Base-by-base conservation (phyloP, 2,113 vertebrate species). In the Ptilorrhoa leucosticta region DNA sequence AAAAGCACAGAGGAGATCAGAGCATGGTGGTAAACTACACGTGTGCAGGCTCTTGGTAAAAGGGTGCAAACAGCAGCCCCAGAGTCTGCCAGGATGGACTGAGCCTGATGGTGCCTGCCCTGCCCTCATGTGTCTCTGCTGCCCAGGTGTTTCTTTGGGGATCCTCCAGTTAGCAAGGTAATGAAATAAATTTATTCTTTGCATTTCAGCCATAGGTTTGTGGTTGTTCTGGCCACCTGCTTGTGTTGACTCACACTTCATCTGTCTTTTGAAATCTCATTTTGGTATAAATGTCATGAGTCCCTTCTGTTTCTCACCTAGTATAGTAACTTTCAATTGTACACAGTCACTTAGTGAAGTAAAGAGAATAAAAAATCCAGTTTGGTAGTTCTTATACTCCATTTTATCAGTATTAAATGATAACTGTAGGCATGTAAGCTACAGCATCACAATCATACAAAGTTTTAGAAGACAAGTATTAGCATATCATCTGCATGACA, bases 1-100 rank as follows among this genome's bases (percentile, higher is more conserved):
- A n/a, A 45, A 61, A 61, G 18, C 28, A 23, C 45, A 53, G 39
- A 53, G 22, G 39, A 53, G 45, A 45, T 39, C 6, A 33, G 47
- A 60, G 28, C 23, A 19, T 28, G 28, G 22, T 53, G 39, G 10
- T 13, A 28, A 69, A n/a, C 10, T 11, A 2, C 0, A 0, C 4
- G 27, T 45, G 39, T 20, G 19, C 47, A 33, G 23, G 15, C 15
- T 27, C 15, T 37, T 28, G 53, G 28, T 39, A 28, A 68, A 13
- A 19, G 39, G 15, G 18, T 39, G 54, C 39, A n/a, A 37, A 16
- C 12, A 28, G 39, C 54, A 87, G 45, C 54, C 28, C 54, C 28
- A 53, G 33, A 5, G 17, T 33, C 18, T 1, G 2, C 45, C 53
- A 37, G 9, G 12, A 53, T 51, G 37, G 68, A 23, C 27, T 21